Evolutionary conservation across 2,797 vertebrate species (phyloP).

Genomic region (Alfaro cultratus): DNA sequence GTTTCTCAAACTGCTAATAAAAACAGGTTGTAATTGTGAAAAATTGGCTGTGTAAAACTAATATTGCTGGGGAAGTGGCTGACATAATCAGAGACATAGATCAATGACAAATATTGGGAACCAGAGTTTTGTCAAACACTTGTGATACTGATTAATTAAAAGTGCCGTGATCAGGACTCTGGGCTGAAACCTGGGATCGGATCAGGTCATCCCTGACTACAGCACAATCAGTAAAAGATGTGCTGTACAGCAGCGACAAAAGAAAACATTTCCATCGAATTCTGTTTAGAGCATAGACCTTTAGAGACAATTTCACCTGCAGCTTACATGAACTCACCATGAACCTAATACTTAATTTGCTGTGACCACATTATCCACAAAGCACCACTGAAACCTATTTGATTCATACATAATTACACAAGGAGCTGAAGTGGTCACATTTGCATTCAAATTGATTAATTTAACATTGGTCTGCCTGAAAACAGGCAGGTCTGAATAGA

Average conservation of each 20-base stretch:
- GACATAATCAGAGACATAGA: background rate
- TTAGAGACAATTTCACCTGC: conserved; percentile 9
- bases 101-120: background rate
- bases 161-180: background rate
- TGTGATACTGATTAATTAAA: background rate
- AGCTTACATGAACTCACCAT: conserved; percentile 28
- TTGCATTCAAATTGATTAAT: conserved; percentile 67
- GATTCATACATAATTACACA: conserved; percentile 50
- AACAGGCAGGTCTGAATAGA: conserved; percentile 55
- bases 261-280: conserved; percentile 4
- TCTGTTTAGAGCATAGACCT: conserved; percentile 13
- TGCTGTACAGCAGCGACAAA: background rate
- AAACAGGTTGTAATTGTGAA: background rate
- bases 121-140: background rate
- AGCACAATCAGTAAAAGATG: background rate
- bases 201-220: background rate
- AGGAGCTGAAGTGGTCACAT: conserved; percentile 54
- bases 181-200: background rate
- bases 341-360: conserved; percentile 43
- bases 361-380: conserved; percentile 42
- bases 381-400: conserved; percentile 40
- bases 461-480: conserved; percentile 53
- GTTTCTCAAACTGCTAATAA: background rate
- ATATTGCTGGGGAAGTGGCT: background rate
- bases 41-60: background rate